A percentile compares a stretch with the other conserved stretches of the same genome.
phyloP scores from a whole-genome alignment of 2,797 vertebrate genomes.

The Anableps anableps region DNA sequence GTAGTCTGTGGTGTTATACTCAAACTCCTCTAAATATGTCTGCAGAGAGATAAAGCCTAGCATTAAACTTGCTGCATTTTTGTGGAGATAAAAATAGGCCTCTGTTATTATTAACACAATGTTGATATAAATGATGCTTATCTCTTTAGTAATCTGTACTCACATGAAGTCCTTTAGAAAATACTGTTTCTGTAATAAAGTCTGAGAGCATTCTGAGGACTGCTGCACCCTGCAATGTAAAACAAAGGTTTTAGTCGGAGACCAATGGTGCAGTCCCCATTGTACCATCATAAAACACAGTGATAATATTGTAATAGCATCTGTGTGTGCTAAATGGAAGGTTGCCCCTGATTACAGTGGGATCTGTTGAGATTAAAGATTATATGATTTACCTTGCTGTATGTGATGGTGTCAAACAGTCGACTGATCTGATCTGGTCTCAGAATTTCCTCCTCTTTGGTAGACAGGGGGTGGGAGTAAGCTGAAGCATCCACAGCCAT shows the following conservation, averaged over 20 bases:
- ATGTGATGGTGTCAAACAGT: constrained; percentile 87
- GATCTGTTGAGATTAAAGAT: background rate
- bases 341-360: background rate
- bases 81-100: background rate
- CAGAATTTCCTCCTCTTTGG: constrained; percentile 77
- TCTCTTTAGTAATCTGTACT: constrained; percentile 52
- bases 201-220: constrained; percentile 90
- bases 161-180: constrained; percentile 84
- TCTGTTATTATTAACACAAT: background rate
- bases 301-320: constrained; percentile 4
- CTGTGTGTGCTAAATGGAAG: background rate
- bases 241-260: background rate
- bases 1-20: constrained; percentile 83
- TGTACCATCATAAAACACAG: constrained; percentile 12
- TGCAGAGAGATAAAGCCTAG: constrained; percentile 60
- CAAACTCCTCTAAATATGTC: constrained; percentile 84
- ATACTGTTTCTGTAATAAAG: constrained; percentile 84
- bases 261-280: background rate
- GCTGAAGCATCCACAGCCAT: constrained; percentile 84
- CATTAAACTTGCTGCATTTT: constrained; percentile 3
- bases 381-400: constrained; percentile 69
- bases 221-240: constrained; percentile 79
- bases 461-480: constrained; percentile 87
- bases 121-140: background rate
- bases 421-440: constrained; percentile 83